Percentiles rank a stretch among this genome's conserved stretches.
These are phyloP conservation scores for Rhabdornis inornatus DNA, from an alignment of 2,113 vertebrate species.

Conservation along the genomic window DNA sequence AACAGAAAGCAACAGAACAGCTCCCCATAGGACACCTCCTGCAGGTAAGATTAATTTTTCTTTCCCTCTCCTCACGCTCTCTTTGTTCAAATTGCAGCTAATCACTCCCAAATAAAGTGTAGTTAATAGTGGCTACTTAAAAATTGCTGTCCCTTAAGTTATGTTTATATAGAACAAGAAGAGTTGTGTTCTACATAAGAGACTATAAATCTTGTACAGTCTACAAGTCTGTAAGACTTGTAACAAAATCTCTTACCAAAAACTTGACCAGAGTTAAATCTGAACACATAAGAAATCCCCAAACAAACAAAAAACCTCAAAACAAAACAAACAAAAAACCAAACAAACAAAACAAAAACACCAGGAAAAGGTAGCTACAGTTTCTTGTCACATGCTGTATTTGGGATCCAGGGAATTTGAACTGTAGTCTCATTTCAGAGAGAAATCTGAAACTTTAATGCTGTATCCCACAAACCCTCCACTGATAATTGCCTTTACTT, in stretches of 20 bases:
- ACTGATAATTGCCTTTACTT: neutral
- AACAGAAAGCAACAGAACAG: neutral
- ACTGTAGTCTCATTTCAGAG: neutral
- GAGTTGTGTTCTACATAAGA: neutral
- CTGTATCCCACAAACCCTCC: neutral
- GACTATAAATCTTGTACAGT: neutral
- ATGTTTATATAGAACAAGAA: neutral
- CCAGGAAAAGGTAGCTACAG: neutral
- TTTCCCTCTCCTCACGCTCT: neutral
- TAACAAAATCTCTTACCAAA: neutral
- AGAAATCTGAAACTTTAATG: neutral
- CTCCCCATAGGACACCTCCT: neutral
- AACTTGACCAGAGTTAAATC: neutral
- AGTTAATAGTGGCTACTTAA: neutral
- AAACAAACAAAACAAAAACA: neutral
- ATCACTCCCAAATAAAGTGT: neutral
- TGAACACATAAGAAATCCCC: neutral
- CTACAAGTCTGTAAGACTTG: neutral
- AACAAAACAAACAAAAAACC: neutral
- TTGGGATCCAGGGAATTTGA: neutral
- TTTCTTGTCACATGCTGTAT: neutral
- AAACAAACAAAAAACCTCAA: neutral
- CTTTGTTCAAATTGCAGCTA: neutral
- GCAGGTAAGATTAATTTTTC: neutral
- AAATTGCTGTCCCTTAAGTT: neutral